Evolutionary conservation across 2,113 vertebrate genomes (phyloP), one percentile per base, ranked within the genome.

Genomic region (Falcunculus frontatus): DNA sequence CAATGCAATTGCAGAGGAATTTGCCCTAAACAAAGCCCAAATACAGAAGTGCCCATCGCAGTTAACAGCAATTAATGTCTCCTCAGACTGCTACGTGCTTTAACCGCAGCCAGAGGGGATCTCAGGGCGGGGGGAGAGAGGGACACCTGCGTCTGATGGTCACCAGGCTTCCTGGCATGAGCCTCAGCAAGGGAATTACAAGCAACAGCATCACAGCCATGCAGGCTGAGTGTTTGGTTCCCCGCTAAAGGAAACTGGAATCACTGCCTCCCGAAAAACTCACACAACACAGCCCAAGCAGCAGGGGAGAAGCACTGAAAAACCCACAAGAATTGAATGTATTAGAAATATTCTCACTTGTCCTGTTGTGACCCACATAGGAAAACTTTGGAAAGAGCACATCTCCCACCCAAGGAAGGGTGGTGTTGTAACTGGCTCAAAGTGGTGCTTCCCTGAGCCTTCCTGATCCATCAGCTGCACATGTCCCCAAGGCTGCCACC

Each of bases 1-100:
- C 95, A 97, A 96, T 89, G 84, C 47, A 5, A 96, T 97, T 83
- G 91, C 89, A 74, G 94, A 91, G 91, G 91, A 95, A 93, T 97
- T 93, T 95, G 81, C 84, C 81, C 84, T 88, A 95, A 91, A 93
- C 87, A 95, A 96, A 93, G 82, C 83, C 88, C 78, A 90, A 92
- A 81, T 72, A 62, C 78, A 91, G 87, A 76, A 77, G 90, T 12
- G 1, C 32, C 75, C 79, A 56, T 90, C 0, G 4, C 90, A 93
- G 91, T 88, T 95, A 93, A 60, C 64, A 84, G 83, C 77, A 95
- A 75, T 93, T 84, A 81, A 86, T 78, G 90, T 74, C 95, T 95
- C 77, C 65, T 92, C 95, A 92, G 82, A 16, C 64, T 55, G 69
- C 90, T 94, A 84, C 15, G 8, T 93, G 95, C 83, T 41, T 86